Conservation (phyloP, 2,888 invertebrate species). For the Sinodicranocentrus sp. region DNA sequence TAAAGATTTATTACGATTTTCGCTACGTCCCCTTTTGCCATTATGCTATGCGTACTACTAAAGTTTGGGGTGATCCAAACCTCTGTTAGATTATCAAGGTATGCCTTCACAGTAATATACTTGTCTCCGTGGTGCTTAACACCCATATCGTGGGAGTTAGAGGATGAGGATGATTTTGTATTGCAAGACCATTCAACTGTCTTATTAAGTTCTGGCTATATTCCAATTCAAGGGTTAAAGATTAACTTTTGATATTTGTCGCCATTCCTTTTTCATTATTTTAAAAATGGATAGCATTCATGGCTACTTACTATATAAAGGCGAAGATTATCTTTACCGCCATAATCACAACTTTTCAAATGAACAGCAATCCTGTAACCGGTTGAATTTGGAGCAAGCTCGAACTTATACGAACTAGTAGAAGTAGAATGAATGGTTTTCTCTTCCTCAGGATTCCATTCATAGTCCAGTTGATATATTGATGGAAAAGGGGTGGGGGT, state of each 20-base stretch:
- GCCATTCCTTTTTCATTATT: too few relatives aligned
- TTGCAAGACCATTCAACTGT: background rate
- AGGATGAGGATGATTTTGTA: too few relatives aligned
- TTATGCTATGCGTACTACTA: background rate
- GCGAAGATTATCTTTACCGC: background rate
- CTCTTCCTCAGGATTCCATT: too few relatives aligned
- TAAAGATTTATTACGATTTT: constrained; percentile 28
- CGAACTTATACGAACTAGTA: too few relatives aligned
- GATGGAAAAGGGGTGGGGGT: too few relatives aligned
- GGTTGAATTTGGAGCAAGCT: too few relatives aligned
- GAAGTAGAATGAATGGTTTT: too few relatives aligned
- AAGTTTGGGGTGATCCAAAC: background rate
- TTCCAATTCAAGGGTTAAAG: too few relatives aligned
- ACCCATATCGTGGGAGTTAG: too few relatives aligned
- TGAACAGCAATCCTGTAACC: constrained; percentile 20
- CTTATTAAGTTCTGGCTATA: background rate
- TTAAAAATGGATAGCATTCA: too few relatives aligned
- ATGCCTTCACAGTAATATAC: background rate
- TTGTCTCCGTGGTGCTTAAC: background rate
- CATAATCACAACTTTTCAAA: constrained; percentile 26
- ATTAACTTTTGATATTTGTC: too few relatives aligned
- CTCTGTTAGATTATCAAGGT: background rate
- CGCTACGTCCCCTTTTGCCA: background rate
- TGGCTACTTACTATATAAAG: background rate
- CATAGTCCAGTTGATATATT: too few relatives aligned